Base-by-base conservation (phyloP, 1,140 invertebrate species). In the Dolichoris vasculosae region DNA sequence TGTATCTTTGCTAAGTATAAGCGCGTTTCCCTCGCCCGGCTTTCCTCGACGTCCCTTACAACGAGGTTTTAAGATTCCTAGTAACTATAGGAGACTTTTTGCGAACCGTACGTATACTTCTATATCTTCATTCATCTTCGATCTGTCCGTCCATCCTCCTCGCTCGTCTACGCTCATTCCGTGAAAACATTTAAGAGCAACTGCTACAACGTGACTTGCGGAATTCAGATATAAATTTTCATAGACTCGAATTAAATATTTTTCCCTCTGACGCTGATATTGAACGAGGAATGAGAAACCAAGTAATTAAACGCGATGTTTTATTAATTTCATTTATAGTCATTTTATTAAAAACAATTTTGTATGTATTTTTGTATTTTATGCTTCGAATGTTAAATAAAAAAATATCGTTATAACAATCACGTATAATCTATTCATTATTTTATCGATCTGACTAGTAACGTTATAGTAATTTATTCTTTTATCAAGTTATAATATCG, bases 161-260 rank as follows among this genome's bases (percentile, higher is more conserved):
- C 13, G 8, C 26, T 59, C 46, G 35, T 46, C 1, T 38, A 59
- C 15, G 2, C 20, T 38, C 3, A 59, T 59, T 59, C 26, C 4
- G 26, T 59, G 8, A 38, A 83, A 59, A 83, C 76, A 76, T 76
- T 83, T 30, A 63, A 40, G 32, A 63, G 23, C 55, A 30, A 17
- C 69, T 75, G 26, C 17, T 59, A 11, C 3, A 11, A 6, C 4
- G 38, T 43, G 7, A 40, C 51, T 67, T 17, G 1, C 43, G 26
- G 30, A 83, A 83, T 83, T 76, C 76, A 63, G 46, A 71, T 32
- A 83, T 76, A 76, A 63, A 76, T 63, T 83, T 63, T 3, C 71
- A 0, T 8, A 40, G 35, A 76, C 38, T 46, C 76, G 2, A 59
- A 8, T 17, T 69, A 69, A 17, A 69, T 69, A 15, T 69, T 69